Base-by-base conservation (phyloP, 2,797 vertebrate genomes). In the Sparidentex hasta region DNA sequence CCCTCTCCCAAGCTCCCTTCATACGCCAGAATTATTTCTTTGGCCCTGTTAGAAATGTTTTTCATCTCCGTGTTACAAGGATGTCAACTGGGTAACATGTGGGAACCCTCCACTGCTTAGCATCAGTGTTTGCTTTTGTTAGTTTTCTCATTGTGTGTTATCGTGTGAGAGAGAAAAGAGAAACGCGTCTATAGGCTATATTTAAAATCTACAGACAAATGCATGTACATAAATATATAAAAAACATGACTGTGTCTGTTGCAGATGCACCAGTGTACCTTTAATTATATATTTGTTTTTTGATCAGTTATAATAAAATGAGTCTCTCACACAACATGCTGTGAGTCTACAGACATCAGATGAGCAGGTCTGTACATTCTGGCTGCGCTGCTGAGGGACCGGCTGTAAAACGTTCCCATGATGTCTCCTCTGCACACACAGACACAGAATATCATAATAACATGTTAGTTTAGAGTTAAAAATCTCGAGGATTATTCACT, bases 1-100 rank as follows among this genome's bases (percentile, higher is more conserved):
- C 65, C 66, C 69, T 65, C 71, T 64, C 76, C 62, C 62, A 57
- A 78, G 67, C 56, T 76, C 84, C 74, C 75, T 73, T 67, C 25
- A 86, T 81, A 72, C n/a, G n/a, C 47, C 67, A 71, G 48, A 86
- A 80, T 82, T 51, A 77, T 86, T 86, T 84, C 74, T 77, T 62
- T 88, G 86, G 82, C 76, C 44, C 76, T 72, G 67, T 77, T 66
- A 27, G 72, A 81, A 75, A 77, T 74, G 68, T 83, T 82, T 85
- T 83, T 86, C 72, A 76, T 84, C 83, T 80, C 70, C n/a, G 20
- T 38, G 56, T 70, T 70, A 78, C 71, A 65, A 64, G 65, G 58
- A 84, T 78, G 77, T 80, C 84, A 80, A 65, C 67, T 41, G 81
- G 72, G 48, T 20, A 84, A 85, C 82, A 73, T 74, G 82, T 81